Percentiles rank a stretch among this genome's conserved stretches.
Conservation (phyloP, 2,113 vertebrate genomes). For the Aphelocoma coerulescens region DNA sequence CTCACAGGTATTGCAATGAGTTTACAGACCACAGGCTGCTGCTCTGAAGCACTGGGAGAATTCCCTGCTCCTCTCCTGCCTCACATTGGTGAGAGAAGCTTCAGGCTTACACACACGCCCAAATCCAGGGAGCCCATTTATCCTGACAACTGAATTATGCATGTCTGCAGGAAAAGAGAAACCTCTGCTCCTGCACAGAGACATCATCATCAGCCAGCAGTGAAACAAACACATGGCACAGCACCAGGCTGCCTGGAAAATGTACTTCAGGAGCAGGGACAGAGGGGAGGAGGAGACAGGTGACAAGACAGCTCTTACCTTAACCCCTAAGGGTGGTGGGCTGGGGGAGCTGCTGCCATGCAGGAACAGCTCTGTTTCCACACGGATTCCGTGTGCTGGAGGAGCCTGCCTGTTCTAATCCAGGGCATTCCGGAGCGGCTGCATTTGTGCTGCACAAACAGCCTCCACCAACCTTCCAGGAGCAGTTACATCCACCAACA, state of each 20-base stretch:
- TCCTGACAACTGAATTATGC: not conserved
- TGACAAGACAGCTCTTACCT: constrained; percentile 11
- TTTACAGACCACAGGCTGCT: not conserved
- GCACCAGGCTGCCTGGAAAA: not conserved
- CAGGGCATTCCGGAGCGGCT: not conserved
- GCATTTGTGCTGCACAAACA: not conserved
- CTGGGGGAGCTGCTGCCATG: not conserved
- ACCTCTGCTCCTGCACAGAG: not conserved
- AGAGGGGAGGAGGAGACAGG: not conserved
- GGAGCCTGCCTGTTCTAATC: not conserved
- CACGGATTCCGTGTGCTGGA: fast-evolving
- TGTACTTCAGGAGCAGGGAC: not conserved
- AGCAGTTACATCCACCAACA: constrained; percentile 29
- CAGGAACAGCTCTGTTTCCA: not conserved
- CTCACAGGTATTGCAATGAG: not conserved
- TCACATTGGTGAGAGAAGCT: not conserved
- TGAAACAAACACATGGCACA: not conserved
- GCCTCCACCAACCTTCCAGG: not conserved
- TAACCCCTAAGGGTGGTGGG: not conserved
- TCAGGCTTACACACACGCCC: not conserved
- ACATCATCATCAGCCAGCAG: not conserved
- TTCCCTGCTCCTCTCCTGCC: not conserved
- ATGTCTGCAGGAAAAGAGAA: not conserved
- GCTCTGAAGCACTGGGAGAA: not conserved
- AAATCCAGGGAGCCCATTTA: not conserved